Percentiles rank a stretch among this genome's conserved stretches.
These are phyloP conservation scores for Drosophila mojavensis DNA, from an alignment of 1,140 invertebrate genomes.

Conservation along the genomic window DNA sequence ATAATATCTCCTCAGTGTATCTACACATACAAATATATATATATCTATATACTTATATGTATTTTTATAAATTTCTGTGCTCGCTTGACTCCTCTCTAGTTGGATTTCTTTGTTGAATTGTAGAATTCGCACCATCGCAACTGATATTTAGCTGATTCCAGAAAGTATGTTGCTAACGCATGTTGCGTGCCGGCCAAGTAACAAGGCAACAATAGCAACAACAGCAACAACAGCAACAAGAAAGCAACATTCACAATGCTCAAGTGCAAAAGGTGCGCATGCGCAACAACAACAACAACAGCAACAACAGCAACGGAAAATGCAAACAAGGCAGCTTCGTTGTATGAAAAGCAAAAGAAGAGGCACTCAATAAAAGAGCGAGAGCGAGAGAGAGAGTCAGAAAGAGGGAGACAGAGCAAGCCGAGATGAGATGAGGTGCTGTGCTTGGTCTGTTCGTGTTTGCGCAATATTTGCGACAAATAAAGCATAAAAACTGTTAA, in stretches of 20 bases:
- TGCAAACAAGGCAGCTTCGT: constrained; percentile 61
- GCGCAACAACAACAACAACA: constrained; percentile 57
- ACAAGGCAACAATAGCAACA: constrained; percentile 38
- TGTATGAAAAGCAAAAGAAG: constrained; percentile 13
- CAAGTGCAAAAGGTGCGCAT: constrained; percentile 79
- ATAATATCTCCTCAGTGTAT: too few species aligned
- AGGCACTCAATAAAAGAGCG: background rate
- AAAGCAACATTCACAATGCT: constrained; percentile 43
- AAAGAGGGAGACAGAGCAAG: background rate
- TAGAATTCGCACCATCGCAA: constrained; percentile 30
- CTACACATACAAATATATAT: too few species aligned
- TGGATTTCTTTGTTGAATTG: constrained; percentile 12
- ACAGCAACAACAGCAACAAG: constrained; percentile 25
- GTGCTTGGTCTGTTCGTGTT: constrained; percentile 52
- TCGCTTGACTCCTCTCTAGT: constrained; percentile 10
- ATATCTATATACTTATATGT: too few species aligned
- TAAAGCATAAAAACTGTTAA: constrained; percentile 83
- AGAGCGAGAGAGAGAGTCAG: constrained; percentile 1
- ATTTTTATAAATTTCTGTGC: too few species aligned
- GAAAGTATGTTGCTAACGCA: constrained; percentile 61
- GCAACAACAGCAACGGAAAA: constrained; percentile 21
- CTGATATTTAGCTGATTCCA: constrained; percentile 42
- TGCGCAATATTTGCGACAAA: constrained; percentile 83
- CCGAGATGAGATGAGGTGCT: background rate
- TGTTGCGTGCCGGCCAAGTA: constrained; percentile 39